phyloP scores from a whole-genome alignment of 1,140 invertebrate genomes.

The Fopius arisanus region DNA sequence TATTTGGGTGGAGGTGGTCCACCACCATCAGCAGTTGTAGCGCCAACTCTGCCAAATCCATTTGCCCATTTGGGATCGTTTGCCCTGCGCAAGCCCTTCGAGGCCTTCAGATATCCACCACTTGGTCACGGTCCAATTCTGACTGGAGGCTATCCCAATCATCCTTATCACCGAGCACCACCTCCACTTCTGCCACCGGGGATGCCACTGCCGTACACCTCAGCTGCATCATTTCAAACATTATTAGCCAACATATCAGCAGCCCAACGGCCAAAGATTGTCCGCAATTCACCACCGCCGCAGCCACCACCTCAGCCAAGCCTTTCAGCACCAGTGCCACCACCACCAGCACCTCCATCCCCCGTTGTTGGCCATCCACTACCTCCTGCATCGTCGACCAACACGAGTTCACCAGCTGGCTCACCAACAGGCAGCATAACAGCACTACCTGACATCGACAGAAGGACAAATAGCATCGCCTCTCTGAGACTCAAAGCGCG shows the following conservation, averaged over 20 bases:
- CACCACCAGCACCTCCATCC: slow-evolving; percentile 42
- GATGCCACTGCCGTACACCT: slow-evolving; percentile 72
- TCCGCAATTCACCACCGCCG: slow-evolving; percentile 57
- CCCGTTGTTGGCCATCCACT: slow-evolving; percentile 39
- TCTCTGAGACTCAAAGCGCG: slow-evolving; percentile 88
- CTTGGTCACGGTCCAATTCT: slow-evolving; percentile 61
- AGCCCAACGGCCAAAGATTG: slow-evolving; percentile 67
- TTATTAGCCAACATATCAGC: slow-evolving; percentile 83
- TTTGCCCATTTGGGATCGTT: slow-evolving; percentile 78
- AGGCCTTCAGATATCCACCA: slow-evolving; percentile 74
- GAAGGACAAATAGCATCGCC: slow-evolving; percentile 88
- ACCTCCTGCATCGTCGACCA: not conserved
- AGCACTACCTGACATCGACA: slow-evolving; percentile 74
- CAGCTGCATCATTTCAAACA: slow-evolving; percentile 81
- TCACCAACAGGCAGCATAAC: slow-evolving; percentile 53
- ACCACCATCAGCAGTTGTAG: slow-evolving; percentile 68
- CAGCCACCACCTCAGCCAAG: slow-evolving; percentile 67
- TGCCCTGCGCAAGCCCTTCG: slow-evolving; percentile 81
- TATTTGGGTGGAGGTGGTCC: slow-evolving; percentile 74
- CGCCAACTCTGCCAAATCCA: slow-evolving; percentile 78
- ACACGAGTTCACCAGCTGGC: slow-evolving; percentile 53
- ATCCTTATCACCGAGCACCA: slow-evolving; percentile 70
- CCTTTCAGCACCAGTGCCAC: slow-evolving; percentile 60
- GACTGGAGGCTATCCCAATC: slow-evolving; percentile 57
- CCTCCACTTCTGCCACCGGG: slow-evolving; percentile 71